Evolutionary conservation across 2,888 invertebrate genomes (phyloP), one percentile per base, ranked within the genome.

Genomic region (Latrodectus hesperus): DNA sequence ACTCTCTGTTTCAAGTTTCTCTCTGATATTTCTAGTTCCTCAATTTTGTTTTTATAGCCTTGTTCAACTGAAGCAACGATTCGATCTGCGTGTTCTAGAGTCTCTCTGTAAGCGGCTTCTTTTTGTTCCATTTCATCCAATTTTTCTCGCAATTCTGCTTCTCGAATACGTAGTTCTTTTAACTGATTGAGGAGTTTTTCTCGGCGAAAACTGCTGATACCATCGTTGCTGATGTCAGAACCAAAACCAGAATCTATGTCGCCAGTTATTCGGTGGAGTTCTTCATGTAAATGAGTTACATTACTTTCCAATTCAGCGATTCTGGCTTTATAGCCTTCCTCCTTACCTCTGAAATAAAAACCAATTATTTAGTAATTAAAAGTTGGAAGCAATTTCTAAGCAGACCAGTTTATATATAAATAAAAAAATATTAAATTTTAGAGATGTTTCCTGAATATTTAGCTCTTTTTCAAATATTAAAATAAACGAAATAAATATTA

Each of bases 141-240:
- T 85, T 88, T 87, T 38, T 86, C 89, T 64, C 85, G 89, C 89
- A 89, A 91, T 90, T 91, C 94, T 91, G 94, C 94, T 72, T 89
- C 89, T 9, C 86, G 84, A 72, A 74, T 68, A 12, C 88, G 83
- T 14, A 87, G 72, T 16, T 84, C 88, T 4, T 73, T 53, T 10
- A 86, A 68, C 53, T 84, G 80, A 38, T 87, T 80, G 6, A 84
- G 65, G 17, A 88, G 51, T 51, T 76, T 73, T 17, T 87, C 84
- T 11, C 81, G 72, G 16, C 78, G 64, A 38, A 74, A 88, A 22
- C 55, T 75, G 65, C 72, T 81, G 38, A 70, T 71, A n/a, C 81
- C 76, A 22, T 79, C 79, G 12, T 38, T 76, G 52, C 53, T n/a
- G 17, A 74, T 67, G 8, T 77, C 78, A 16, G 83, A 83, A 17